These are phyloP conservation scores for Uropetala carovei DNA, from an alignment of 2,888 invertebrate species.

Conservation along the genomic window DNA sequence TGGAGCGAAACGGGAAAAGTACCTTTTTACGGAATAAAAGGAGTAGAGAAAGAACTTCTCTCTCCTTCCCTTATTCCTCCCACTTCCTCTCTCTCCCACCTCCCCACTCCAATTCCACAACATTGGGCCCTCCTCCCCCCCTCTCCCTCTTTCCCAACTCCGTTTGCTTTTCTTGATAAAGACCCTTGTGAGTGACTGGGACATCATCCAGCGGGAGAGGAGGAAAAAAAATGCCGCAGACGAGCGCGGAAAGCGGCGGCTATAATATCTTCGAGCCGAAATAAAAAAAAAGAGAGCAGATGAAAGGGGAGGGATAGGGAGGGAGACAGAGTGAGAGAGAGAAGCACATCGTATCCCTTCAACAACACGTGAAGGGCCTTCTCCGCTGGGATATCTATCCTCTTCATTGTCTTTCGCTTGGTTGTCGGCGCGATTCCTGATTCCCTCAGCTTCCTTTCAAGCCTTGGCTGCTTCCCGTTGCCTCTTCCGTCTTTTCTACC, in stretches of 20 bases:
- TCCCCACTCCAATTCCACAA: no score
- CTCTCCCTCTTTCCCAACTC: background rate
- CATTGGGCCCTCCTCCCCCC: background rate
- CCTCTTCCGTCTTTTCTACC: background rate
- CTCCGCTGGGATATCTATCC: background rate
- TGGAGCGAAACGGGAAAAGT: constrained; percentile 59
- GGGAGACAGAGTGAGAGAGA: background rate
- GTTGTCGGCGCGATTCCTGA: background rate
- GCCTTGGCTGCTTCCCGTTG: background rate
- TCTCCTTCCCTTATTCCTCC: background rate
- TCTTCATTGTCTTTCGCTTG: background rate
- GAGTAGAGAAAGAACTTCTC: background rate
- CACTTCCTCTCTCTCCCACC: background rate
- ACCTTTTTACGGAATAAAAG: constrained; percentile 55
- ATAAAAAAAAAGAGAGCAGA: background rate
- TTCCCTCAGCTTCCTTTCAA: background rate
- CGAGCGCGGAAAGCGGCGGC: constrained; percentile 15
- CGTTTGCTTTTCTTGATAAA: constrained; percentile 44
- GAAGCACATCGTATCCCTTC: background rate
- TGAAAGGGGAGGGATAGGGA: background rate
- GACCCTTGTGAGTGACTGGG: constrained; percentile 48
- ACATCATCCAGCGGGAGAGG: background rate
- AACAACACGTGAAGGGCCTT: background rate
- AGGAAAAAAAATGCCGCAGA: background rate
- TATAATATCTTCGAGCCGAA: constrained; percentile 8